Conservation (phyloP, 2,888 invertebrate species). For the Spodoptera littoralis region DNA sequence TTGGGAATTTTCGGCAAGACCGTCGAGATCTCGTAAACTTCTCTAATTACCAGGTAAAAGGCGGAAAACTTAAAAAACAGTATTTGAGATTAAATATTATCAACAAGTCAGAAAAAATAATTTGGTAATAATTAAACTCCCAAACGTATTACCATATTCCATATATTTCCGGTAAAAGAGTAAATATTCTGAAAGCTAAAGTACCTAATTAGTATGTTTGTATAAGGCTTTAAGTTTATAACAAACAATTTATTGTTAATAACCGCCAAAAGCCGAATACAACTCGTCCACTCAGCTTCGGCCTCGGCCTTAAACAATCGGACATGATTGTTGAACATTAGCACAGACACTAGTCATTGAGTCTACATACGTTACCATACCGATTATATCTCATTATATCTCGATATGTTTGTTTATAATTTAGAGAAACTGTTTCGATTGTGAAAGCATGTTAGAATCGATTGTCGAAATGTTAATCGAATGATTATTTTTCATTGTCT, state of each 20-base stretch:
- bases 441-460: constrained; percentile 57
- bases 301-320: constrained; percentile 9
- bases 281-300: constrained; percentile 8
- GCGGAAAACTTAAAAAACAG: too few relatives aligned
- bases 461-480: constrained; percentile 55
- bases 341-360: constrained; percentile 38
- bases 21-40: constrained; percentile 12
- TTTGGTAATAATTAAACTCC: too few relatives aligned
- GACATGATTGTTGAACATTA: neutral
- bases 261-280: neutral
- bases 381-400: constrained; percentile 78
- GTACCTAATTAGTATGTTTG: too few relatives aligned
- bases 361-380: constrained; percentile 68
- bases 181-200: too few relatives aligned
- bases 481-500: constrained; percentile 47
- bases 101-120: too few relatives aligned
- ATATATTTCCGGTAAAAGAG: too few relatives aligned
- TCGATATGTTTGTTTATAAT: constrained; percentile 69
- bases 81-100: too few relatives aligned
- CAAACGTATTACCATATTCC: too few relatives aligned
- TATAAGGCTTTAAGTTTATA: too few relatives aligned
- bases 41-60: too few relatives aligned
- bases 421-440: constrained; percentile 56
- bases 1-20: constrained; percentile 24
- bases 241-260: too few relatives aligned